These are phyloP conservation scores for Yoshiicerus persimilis DNA, from an alignment of 1,140 invertebrate species.

Conservation along the genomic window DNA sequence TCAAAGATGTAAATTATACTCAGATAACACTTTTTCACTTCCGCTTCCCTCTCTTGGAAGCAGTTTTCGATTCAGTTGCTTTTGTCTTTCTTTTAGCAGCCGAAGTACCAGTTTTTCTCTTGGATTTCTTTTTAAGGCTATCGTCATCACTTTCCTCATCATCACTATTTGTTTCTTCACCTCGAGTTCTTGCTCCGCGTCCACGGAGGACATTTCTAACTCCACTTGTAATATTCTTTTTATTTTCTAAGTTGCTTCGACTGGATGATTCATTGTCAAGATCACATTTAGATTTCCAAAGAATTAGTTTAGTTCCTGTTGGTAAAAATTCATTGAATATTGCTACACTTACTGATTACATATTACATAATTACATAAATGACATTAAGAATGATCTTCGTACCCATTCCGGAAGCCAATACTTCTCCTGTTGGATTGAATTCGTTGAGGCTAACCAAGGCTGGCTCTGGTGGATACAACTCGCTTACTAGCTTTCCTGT, in stretches of 20 bases:
- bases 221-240: background rate
- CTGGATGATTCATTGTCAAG: background rate
- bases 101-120: background rate
- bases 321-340: too few species aligned
- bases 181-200: background rate
- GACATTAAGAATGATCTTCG: too few species aligned
- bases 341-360: too few species aligned
- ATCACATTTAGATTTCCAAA: background rate
- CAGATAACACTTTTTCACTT: background rate
- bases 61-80: background rate
- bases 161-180: background rate
- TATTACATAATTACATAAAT: background rate
- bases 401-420: conserved; percentile 41
- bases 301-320: background rate
- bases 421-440: conserved; percentile 44
- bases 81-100: background rate
- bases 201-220: background rate
- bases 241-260: background rate
- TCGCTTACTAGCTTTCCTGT: conserved; percentile 30
- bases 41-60: background rate
- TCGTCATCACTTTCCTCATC: conserved; percentile 26
- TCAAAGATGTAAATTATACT: too few species aligned
- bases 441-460: conserved; percentile 29
- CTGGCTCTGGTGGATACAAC: conserved; percentile 30
- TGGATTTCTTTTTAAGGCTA: background rate